Evolutionary conservation across 2,797 vertebrate genomes (phyloP), one percentile per base, ranked within the genome.

Genomic region (Sarcoramphus papa): DNA sequence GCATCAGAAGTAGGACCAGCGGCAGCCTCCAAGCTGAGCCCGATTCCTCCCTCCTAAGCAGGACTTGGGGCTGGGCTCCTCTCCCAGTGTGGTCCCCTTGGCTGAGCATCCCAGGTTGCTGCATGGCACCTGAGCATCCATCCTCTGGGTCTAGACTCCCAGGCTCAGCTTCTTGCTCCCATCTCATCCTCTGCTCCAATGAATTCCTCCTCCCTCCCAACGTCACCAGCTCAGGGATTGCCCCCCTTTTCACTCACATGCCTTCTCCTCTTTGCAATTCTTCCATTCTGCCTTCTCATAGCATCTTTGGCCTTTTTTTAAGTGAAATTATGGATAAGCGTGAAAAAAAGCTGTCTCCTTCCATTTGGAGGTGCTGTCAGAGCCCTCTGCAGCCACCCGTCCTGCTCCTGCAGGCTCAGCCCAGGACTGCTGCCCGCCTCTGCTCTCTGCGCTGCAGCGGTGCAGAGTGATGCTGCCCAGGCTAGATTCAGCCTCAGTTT

Each of bases 371-470:
- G 24, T 4, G 17, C 30, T 31, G 19, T n/a, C 35, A 65, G 47
- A 77, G 47, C 10, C 48, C 24, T 72, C 45, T 45, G 54, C 64
- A 73, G 47, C 41, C 0, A 0, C 10, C 35, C 10, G 5, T 84
- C 64, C 33, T 1, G 3, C 16, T 87, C 35, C 48, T 19, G 40
- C 33, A 1, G 4, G 50, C 45, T 60, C 35, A 90, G 64, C 69
- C 20, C 0, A 1, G 30, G 56, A 50, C 77, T 57, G 90, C 70
- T 1, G 3, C 33, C 41, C 4, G 3, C 24, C 59, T 72, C 41
- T 0, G 0, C 28, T 56, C 62, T 27, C 81, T 2, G 6, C 1
- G 6, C 62, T 74, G 68, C 48, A 10, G 27, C 1, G n/a, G 14
- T 30, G 51, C 25, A 2, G 43, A 33, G 53, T 30, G 59, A 53